A percentile compares a stretch with the other conserved stretches of the same genome.
These are phyloP conservation scores for Dicycla oo DNA, from an alignment of 2,888 invertebrate species.

Conservation along the genomic window DNA sequence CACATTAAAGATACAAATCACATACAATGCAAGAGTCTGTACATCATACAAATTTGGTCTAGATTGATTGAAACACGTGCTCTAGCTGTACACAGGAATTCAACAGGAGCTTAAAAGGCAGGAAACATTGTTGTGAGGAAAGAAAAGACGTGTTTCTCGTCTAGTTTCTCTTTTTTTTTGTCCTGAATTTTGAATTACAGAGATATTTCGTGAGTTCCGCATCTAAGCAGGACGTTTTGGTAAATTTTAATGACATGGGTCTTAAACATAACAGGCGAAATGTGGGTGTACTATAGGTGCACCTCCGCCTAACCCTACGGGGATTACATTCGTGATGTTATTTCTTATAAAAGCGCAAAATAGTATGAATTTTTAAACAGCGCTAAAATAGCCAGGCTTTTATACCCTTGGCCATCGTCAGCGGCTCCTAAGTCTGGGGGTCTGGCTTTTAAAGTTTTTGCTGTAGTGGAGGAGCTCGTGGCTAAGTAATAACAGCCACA, in stretches of 20 bases:
- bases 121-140: not conserved
- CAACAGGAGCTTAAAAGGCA: not conserved
- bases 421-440: no score
- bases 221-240: not conserved
- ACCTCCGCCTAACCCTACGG: no score
- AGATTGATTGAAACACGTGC: constrained; percentile 13
- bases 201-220: not conserved
- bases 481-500: no score
- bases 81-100: not conserved
- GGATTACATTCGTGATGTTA: no score
- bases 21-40: constrained; percentile 4
- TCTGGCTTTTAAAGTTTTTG: not conserved
- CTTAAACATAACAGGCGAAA: no score
- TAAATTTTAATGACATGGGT: not conserved
- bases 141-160: not conserved
- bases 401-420: no score
- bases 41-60: constrained; percentile 27
- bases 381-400: not conserved
- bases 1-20: constrained; percentile 27
- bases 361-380: not conserved
- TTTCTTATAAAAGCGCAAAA: not conserved
- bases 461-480: no score
- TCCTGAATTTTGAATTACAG: not conserved
- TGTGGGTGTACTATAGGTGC: no score
- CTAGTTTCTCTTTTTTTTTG: no score